phyloP scores from a whole-genome alignment of 1,140 invertebrate species.

The Drosophila mauritiana region DNA sequence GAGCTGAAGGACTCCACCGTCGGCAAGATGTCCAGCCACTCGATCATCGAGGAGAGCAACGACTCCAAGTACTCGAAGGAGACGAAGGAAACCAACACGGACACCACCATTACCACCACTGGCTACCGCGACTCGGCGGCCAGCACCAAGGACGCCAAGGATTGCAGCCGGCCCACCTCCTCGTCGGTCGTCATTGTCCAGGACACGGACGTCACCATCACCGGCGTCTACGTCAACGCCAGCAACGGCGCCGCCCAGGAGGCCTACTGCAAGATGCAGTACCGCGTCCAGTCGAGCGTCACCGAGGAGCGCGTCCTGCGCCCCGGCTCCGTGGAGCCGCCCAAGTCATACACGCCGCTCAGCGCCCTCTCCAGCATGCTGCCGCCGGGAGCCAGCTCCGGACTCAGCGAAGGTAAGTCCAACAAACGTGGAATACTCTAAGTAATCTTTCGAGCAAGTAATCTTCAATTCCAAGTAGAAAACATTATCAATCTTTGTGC shows the following conservation, averaged over 20 bases:
- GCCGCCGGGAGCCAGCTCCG: slow-evolving; percentile 88
- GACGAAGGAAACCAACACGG: slow-evolving; percentile 86
- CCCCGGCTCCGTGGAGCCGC: slow-evolving; percentile 92
- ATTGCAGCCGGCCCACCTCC: slow-evolving; percentile 78
- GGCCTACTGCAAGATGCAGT: slow-evolving; percentile 93
- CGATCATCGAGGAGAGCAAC: slow-evolving; percentile 79
- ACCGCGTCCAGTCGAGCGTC: slow-evolving; percentile 86
- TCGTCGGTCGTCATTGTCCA: slow-evolving; percentile 90
- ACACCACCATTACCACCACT: slow-evolving; percentile 77
- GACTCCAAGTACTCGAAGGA: slow-evolving; percentile 86
- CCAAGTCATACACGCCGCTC: slow-evolving; percentile 92
- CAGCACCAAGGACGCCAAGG: slow-evolving; percentile 79
- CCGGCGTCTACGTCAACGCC: slow-evolving; percentile 91
- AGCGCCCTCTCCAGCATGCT: slow-evolving; percentile 94
- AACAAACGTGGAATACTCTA: no score
- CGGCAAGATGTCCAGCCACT: slow-evolving; percentile 85
- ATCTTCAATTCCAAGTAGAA: not conserved
- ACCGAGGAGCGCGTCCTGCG: slow-evolving; percentile 85
- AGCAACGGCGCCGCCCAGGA: slow-evolving; percentile 91
- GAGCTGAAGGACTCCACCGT: slow-evolving; percentile 41
- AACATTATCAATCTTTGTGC: no score
- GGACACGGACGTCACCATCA: slow-evolving; percentile 94
- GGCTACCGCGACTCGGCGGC: slow-evolving; percentile 71
- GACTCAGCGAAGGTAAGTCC: slow-evolving; percentile 70
- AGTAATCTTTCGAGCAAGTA: no score